These are phyloP conservation scores for Armadillidium nasatum DNA, from an alignment of 1,140 invertebrate genomes.

Conservation along the genomic window DNA sequence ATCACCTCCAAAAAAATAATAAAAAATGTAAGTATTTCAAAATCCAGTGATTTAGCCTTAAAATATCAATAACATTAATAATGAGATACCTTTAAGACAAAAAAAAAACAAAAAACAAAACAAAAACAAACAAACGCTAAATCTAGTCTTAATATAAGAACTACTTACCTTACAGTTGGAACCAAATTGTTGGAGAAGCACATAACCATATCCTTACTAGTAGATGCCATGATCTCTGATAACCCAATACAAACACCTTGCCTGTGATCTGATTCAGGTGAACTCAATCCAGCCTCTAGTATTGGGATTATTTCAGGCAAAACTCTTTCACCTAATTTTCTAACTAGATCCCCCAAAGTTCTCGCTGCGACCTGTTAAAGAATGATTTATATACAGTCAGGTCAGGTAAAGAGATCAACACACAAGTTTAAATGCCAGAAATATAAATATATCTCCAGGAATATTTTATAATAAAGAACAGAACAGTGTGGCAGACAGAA, in stretches of 20 bases:
- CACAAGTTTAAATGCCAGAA: too few species aligned
- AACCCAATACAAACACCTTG: conserved; percentile 98
- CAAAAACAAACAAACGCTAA: too few species aligned
- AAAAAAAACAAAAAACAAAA: too few species aligned
- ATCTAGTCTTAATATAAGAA: too few species aligned
- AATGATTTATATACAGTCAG: not conserved
- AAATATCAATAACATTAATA: too few species aligned
- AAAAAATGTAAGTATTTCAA: too few species aligned
- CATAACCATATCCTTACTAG: conserved; percentile 88
- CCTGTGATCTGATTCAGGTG: conserved; percentile 82
- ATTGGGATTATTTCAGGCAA: conserved; percentile 97
- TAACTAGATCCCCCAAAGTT: conserved; percentile 92
- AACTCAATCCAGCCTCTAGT: conserved; percentile 85
- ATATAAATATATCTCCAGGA: too few species aligned
- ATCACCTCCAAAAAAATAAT: too few species aligned
- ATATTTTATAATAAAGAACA: conserved; percentile 25
- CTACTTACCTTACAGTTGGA: conserved; percentile 72
- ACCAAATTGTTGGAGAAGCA: conserved; percentile 91
- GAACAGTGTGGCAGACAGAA: conserved; percentile 4
- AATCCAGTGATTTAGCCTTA: too few species aligned
- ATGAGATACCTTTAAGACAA: too few species aligned
- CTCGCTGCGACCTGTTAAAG: conserved; percentile 73
- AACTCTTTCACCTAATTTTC: conserved; percentile 95
- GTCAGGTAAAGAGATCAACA: not conserved
- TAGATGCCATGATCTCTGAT: conserved; percentile 96